Base-by-base conservation (phyloP, 2,797 vertebrate genomes). In the Malurus leucopterus region DNA sequence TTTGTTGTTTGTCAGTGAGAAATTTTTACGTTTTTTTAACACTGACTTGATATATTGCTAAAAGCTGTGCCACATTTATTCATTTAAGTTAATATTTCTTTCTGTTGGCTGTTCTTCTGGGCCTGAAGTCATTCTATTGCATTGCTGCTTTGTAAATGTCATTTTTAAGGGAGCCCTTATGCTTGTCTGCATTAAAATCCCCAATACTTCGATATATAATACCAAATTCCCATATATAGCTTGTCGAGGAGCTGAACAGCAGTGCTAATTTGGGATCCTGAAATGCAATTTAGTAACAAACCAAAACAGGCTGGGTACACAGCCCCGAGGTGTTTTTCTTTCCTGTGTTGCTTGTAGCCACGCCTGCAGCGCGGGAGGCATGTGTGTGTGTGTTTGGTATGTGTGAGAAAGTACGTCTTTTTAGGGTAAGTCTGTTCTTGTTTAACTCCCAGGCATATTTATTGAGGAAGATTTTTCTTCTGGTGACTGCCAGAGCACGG, bases 391-490 rank as follows among this genome's bases (percentile, higher is more conserved):
- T 82, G 73, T 82, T 88, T 67, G 85, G 92, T 90, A 89, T 87
- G 85, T 86, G 91, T 95, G 91, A 93, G 93, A 93, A 93, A 94
- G 77, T 79, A 49, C 83, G 64, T 94, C 79, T 90, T 93, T 95
- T 76, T 65, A 53, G 81, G 93, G 81, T 73, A 93, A 89, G 68
- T 62, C 85, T 93, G 71, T 81, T 95, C 91, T 94, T 79, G 61
- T 95, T 95, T 96, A 77, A 93, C 93, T 95, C 72, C 84, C 91
- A 74, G 92, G 92, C 92, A 93, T 75, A 74, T 93, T 94, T 96
- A 84, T 73, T 76, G 90, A 63, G 36, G 63, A 93, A 43, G 55
- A 21, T 63, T 91, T 91, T 84, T 62, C 72, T 91, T 47, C 50
- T 88, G 68, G n/a, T 86, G 65, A 40, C 50, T 81, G 80, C 70